Evolutionary conservation across 2,888 invertebrate species (phyloP), one percentile per base, ranked within the genome.

Genomic region (Erebia aethiops): DNA sequence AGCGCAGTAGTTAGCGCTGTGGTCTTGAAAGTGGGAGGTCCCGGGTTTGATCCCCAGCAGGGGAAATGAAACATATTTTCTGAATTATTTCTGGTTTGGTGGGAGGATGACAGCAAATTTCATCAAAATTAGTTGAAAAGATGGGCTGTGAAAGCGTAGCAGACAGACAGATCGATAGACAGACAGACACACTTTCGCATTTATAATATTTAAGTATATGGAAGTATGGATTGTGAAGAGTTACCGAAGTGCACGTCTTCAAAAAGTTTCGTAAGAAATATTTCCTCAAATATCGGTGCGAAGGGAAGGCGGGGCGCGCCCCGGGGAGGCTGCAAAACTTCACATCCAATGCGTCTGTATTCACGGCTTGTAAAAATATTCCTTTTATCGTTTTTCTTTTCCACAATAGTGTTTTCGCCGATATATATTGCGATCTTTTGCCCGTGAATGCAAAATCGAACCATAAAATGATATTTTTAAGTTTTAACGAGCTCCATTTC

Each of bases 291-390:
- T 87, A 88, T 87, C 84, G 86, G 85, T 84, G 83, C 76, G 83
- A 84, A 84, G 83, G 80, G 82, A 79, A 78, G 81, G 81, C 77
- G 80, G 75, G 63, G 73, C 74, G 72, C 77, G 80, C 81, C 80
- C 80, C 80, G 77, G 84, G 84, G 84, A 82, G 81, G 77, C 77
- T 75, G 65, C 74, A 63, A 74, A 81, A 81, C 80, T 81, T 80
- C 78, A 77, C 77, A 80, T 83, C 80, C 81, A 83, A 84, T 85
- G 85, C 82, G 79, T 79, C 80, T 79, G 79, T 84, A 84, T 85
- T 84, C 79, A 80, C 83, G 81, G 82, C 83, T 85, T 86, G 85
- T 88, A 88, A 88, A 90, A 87, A 89, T 87, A 87, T 88, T 87
- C 82, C 83, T 86, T 86, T 85, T 82, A 81, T 82, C 82, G 82